Evolutionary conservation across 1,140 invertebrate species (phyloP), one percentile per base, ranked within the genome.

Genomic region (Drosophila pectinifera): DNA sequence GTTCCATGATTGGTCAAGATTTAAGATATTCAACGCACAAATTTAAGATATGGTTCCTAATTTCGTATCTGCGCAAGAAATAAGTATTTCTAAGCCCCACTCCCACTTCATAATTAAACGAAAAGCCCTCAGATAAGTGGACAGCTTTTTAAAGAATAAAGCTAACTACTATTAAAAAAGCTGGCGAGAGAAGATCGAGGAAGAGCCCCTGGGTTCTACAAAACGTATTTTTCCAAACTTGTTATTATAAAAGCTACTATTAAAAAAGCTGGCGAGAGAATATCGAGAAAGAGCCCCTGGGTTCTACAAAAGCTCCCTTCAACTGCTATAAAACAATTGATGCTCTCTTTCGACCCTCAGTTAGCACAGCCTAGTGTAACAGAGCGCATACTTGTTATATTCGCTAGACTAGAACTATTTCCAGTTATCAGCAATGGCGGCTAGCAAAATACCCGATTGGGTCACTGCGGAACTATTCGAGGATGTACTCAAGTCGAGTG

Each of bases 381-480:
- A 11, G 26, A 18, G 28, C 31, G 38, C 26, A 28, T 41, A 26
- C 45, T n/a, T 39, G 18, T 53, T 68, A 22, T 22, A 28, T 31
- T 45, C 26, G 7, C 11, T 38, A 28, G 43, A 5, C 20, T 63
- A 49, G 3, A 26, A 10, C 18, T 18, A 48, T 34, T 16, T 26
- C 14, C 51, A 36, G 55, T 16, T 18, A 42, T 51, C 18, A 39
- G 36, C 14, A 46, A 88, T 86, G 58, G 46, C 64, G 20, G 11
- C 31, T 13, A 31, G 8, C 28, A 31, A 31, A 34, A 65, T 84
- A 3, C 90, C 90, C 26, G 61, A 76, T 13, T 91, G 83, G 86
- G 41, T 90, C n/a, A 65, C 65, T n/a, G 69, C 75, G 0, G 72
- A 82, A 5, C 7, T 63, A 10, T 91, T 91, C 39, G 58, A 80